A percentile compares a stretch with the other conserved stretches of the same genome.
Evolutionary conservation across 2,113 vertebrate genomes (phyloP).

Genomic region (Hippocampus abdominalis): DNA sequence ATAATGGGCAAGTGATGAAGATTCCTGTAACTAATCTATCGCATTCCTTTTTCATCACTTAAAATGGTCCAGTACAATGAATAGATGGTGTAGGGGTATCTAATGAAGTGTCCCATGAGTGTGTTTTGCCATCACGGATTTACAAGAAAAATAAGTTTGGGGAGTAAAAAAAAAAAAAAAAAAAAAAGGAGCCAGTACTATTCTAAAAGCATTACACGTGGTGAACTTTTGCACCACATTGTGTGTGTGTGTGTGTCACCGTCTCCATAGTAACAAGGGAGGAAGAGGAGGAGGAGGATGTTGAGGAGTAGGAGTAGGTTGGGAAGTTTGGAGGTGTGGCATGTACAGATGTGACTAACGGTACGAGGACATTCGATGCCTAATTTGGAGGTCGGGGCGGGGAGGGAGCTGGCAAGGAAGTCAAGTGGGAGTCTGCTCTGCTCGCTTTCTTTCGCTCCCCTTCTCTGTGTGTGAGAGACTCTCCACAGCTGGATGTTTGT

Average conservation of each 20-base stretch:
- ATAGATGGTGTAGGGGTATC: not conserved
- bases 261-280: not conserved
- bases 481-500: conserved; percentile 20
- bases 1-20: no score
- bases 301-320: conserved; percentile 8
- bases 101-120: not conserved
- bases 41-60: no score
- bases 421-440: conserved; percentile 15
- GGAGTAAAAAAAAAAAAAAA: not conserved
- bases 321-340: conserved; percentile 3
- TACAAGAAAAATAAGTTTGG: not conserved
- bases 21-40: no score
- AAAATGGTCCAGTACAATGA: no score
- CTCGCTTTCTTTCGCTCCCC: not conserved
- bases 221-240: conserved; percentile 6
- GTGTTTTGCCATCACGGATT: not conserved
- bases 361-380: conserved; percentile 51
- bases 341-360: conserved; percentile 51
- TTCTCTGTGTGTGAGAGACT: not conserved
- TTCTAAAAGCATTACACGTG: not conserved
- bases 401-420: conserved; percentile 27
- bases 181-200: not conserved
- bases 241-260: conserved; percentile 24
- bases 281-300: conserved; percentile 18
- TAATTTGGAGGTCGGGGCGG: conserved; percentile 66